These are phyloP conservation scores for Zapus hudsonius DNA, from an alignment of 2,113 vertebrate genomes.

Conservation along the genomic window DNA sequence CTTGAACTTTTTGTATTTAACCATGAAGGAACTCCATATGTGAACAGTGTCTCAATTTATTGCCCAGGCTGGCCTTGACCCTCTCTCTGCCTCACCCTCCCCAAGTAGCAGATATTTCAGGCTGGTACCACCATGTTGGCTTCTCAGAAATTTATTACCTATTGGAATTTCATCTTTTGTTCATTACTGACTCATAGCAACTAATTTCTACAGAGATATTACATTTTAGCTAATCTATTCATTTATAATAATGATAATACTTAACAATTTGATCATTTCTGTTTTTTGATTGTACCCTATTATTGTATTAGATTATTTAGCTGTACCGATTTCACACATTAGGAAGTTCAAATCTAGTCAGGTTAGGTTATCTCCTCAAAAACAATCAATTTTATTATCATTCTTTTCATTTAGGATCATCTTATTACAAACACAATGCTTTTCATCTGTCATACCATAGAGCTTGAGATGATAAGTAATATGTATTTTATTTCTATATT, in stretches of 20 bases:
- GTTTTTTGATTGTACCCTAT: no score
- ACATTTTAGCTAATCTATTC: no score
- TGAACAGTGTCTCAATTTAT: not conserved
- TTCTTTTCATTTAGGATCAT: not conserved
- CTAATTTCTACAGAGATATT: not conserved
- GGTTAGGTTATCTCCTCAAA: not conserved
- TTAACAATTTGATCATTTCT: no score
- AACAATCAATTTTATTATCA: not conserved
- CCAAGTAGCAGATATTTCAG: not conserved
- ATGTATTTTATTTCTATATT: not conserved
- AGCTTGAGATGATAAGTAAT: no score
- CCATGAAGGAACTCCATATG: not conserved
- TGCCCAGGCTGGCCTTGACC: not conserved
- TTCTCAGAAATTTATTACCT: not conserved
- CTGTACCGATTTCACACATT: not conserved
- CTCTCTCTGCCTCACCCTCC: not conserved
- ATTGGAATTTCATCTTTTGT: slow-evolving; percentile 9
- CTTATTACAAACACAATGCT: not conserved
- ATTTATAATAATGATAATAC: no score
- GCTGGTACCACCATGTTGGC: not conserved
- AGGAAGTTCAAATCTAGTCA: not conserved
- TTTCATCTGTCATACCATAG: not conserved
- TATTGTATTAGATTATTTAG: not conserved
- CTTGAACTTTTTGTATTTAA: slow-evolving; percentile 2
- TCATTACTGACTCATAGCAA: not conserved